A percentile compares a stretch with the other conserved stretches of the same genome.
Conservation (phyloP, 2,797 vertebrate species). For the Glyptemys insculpta region DNA sequence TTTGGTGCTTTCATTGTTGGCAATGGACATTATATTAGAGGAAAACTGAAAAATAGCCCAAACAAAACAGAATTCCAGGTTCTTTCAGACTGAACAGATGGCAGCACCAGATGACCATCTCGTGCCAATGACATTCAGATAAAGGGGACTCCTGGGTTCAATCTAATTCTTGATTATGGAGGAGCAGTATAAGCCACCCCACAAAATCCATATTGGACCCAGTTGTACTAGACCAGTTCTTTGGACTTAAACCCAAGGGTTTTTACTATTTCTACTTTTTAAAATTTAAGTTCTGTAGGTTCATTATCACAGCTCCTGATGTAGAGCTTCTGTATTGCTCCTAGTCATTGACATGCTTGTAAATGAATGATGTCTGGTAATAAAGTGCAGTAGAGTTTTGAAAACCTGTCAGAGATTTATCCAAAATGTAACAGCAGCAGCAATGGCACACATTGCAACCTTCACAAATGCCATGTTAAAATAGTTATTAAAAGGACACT, state of each 20-base stretch:
- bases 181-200: neutral
- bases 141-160: conserved; percentile 20
- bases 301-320: neutral
- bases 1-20: neutral
- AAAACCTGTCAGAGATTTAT: conserved; percentile 70
- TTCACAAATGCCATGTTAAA: conserved; percentile 37
- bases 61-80: neutral
- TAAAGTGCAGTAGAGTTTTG: conserved; percentile 80
- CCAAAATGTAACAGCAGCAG: conserved; percentile 62
- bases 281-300: conserved; percentile 1
- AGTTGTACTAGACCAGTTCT: conserved; percentile 12
- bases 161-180: conserved; percentile 5
- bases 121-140: neutral
- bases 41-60: conserved; percentile 23
- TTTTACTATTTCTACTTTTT: conserved; percentile 3
- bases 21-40: neutral
- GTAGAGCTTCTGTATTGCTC: conserved; percentile 40
- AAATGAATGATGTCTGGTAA: conserved; percentile 41
- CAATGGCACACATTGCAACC: conserved; percentile 23
- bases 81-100: neutral
- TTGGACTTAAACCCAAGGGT: conserved; percentile 44
- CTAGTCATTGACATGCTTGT: conserved; percentile 53
- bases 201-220: conserved; percentile 3
- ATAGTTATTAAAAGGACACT: conserved; percentile 58
- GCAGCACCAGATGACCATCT: conserved; percentile 25